Conservation (phyloP, 2,888 invertebrate species). For the Stomorhina lunata region DNA sequence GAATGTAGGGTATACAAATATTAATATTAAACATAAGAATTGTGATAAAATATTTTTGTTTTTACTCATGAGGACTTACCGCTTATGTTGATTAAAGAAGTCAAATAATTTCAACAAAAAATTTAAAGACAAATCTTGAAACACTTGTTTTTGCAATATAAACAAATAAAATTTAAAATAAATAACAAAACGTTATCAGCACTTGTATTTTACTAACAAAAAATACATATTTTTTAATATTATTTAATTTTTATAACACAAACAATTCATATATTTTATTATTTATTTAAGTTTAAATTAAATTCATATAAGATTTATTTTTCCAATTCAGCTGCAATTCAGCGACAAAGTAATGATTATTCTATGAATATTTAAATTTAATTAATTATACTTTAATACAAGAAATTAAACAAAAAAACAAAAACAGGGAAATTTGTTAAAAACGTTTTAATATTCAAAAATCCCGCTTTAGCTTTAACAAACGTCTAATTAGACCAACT, state of each 20-base stretch:
- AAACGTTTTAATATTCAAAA: neutral
- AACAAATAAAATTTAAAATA: neutral
- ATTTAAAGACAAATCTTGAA: neutral
- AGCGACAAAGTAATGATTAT: no score
- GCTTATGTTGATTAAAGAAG: neutral
- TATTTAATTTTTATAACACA: neutral
- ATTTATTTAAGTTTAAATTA: no score
- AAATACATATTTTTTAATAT: neutral
- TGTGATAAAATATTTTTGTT: neutral
- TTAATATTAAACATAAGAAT: no score
- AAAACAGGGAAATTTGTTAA: no score
- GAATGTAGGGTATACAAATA: no score
- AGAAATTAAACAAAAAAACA: neutral
- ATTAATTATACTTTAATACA: no score
- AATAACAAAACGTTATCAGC: neutral
- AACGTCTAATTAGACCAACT: neutral
- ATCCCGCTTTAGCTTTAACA: neutral
- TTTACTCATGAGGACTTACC: slow-evolving; percentile 16
- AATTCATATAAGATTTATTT: no score
- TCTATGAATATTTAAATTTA: no score
- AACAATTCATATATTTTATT: no score
- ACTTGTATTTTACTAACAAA: neutral
- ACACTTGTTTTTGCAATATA: neutral
- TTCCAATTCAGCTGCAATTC: no score
- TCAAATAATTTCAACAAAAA: neutral